Evolutionary conservation across 2,888 invertebrate genomes (phyloP), one percentile per base, ranked within the genome.

Genomic region (Tromatobia lineatoria): DNA sequence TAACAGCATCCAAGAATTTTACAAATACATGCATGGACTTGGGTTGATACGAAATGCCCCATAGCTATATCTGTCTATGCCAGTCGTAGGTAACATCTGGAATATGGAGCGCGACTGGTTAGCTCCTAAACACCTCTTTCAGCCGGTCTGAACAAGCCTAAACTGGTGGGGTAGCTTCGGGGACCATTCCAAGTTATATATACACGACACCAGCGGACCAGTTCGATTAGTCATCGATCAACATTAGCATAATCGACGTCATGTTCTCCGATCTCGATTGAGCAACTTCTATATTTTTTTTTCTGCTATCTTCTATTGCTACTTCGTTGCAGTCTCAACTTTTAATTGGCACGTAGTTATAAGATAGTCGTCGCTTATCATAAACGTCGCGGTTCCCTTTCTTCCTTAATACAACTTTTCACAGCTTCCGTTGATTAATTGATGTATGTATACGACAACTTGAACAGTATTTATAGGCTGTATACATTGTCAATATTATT

Each of bases 221-320:
- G 82, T 87, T 83, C 88, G 87, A 89, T 89, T 88, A 89, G 88
- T 86, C 86, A 87, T 84, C 90, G 88, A 90, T 90, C 86, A 80
- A 77, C 18, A 90, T 90, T 91, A 90, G 86, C 91, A 90, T 90
- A 89, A 90, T 89, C 87, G 88, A 87, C 86, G 87, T 86, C 86
- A 88, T 88, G 88, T 89, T 87, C 86, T 86, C 83, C 82, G 78
- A 66, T 74, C 57, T 50, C 77, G 80, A 82, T 83, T 66, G 80
- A 80, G 66, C 94, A 94, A 94, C 76, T 94, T 94, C 94, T 94
- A 59, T 47, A 59, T 61, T 61, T 47, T 25, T 47, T 25, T 61
- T 66, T 47, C 47, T 66, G 45, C 45, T 66, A 11, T 64, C 61
- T 20, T 11, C 45, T 42, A 20, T 47, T 45, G 18, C 6, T 25